Percentiles rank a stretch among this genome's conserved stretches.
Conservation (phyloP, 1,140 invertebrate genomes). For the Hyphantria cunea region DNA sequence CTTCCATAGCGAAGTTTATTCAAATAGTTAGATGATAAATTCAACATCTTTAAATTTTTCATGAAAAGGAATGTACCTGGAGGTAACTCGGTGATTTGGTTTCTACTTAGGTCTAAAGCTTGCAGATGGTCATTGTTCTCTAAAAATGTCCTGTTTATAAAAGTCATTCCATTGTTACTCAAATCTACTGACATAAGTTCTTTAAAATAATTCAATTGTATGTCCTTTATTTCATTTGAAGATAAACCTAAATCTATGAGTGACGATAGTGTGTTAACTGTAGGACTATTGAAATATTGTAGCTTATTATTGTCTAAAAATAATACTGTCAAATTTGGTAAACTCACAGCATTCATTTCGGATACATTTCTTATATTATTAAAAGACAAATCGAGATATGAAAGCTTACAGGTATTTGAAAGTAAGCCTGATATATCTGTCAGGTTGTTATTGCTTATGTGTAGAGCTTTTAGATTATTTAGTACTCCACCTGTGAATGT, state of each 20-base stretch:
- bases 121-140: slow-evolving; percentile 47
- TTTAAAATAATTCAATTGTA: slow-evolving; percentile 54
- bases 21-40: slow-evolving; percentile 60
- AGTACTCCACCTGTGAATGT: slow-evolving; percentile 39
- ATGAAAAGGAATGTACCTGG: slow-evolving; percentile 63
- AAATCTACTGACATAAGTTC: slow-evolving; percentile 54
- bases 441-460: slow-evolving; percentile 59
- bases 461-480: slow-evolving; percentile 49
- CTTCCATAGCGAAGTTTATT: slow-evolving; percentile 54
- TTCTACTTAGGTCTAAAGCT: slow-evolving; percentile 55
- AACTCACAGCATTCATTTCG: slow-evolving; percentile 27
- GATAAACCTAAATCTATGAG: slow-evolving; percentile 49
- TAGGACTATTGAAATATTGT: slow-evolving; percentile 52
- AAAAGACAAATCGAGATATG: slow-evolving; percentile 56
- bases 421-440: slow-evolving; percentile 42
- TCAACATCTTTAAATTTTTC: slow-evolving; percentile 59
- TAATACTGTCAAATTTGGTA: slow-evolving; percentile 48
- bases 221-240: slow-evolving; percentile 47
- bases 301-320: slow-evolving; percentile 54
- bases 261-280: slow-evolving; percentile 46
- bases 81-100: slow-evolving; percentile 47
- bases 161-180: slow-evolving; percentile 49
- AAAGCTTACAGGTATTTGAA: slow-evolving; percentile 35
- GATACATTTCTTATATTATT: slow-evolving; percentile 49
- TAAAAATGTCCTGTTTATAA: slow-evolving; percentile 48